Evolutionary conservation across 2,113 vertebrate species (phyloP).

Genomic region (Callocephalon fimbriatum): DNA sequence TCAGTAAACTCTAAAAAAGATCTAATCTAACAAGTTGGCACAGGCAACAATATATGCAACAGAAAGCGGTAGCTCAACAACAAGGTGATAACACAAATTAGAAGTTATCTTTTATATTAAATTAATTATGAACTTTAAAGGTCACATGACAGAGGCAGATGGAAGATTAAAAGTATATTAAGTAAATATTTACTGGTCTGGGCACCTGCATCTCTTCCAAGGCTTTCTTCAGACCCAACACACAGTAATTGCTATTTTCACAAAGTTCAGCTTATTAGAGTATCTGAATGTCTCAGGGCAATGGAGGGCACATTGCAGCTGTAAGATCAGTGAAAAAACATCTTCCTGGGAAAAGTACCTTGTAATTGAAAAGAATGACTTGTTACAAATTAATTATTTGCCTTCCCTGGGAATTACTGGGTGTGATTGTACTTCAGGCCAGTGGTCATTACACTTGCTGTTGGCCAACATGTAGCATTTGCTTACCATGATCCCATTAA

Average conservation of each 20-base stretch:
- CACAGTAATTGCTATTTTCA: not conserved
- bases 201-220: not conserved
- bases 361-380: not conserved
- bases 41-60: not conserved
- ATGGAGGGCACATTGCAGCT: not conserved
- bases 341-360: not conserved
- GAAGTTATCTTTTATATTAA: not conserved
- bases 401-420: not conserved
- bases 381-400: not conserved
- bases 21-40: not conserved
- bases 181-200: not conserved
- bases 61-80: not conserved
- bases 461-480: not conserved
- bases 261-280: not conserved
- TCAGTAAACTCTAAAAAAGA: not conserved
- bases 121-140: not conserved
- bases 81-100: not conserved
- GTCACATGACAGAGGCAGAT: not conserved
- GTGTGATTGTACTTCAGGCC: not conserved
- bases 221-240: not conserved
- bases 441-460: not conserved
- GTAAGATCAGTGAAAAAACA: not conserved
- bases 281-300: not conserved
- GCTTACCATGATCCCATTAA: not conserved
- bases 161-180: not conserved